Conservation (phyloP, 1,140 invertebrate genomes). For the Luehdorfia chinensis region DNA sequence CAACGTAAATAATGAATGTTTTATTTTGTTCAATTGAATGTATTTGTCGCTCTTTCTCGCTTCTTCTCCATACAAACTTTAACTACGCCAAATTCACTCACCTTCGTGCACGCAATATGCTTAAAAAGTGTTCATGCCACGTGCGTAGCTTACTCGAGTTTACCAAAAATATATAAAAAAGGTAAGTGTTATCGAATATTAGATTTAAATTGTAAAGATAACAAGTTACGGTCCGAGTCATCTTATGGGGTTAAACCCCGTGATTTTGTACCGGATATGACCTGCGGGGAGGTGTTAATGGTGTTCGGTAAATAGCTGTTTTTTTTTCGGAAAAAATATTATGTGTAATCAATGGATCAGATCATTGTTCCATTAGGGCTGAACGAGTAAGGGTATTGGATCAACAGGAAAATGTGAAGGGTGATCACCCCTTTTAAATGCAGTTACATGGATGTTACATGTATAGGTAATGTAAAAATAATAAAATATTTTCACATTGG, state of each 20-base stretch:
- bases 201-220: slow-evolving; percentile 38
- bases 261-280: slow-evolving; percentile 61
- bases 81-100: too few species aligned
- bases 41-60: too few species aligned
- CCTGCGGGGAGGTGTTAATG: slow-evolving; percentile 56
- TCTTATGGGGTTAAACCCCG: slow-evolving; percentile 37
- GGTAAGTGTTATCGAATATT: slow-evolving; percentile 26
- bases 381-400: slow-evolving; percentile 16
- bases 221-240: slow-evolving; percentile 35
- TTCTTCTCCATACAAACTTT: too few species aligned
- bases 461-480: too few species aligned
- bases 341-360: slow-evolving; percentile 34
- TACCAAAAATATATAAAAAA: too few species aligned
- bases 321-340: slow-evolving; percentile 36
- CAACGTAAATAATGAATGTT: too few species aligned
- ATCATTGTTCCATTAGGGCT: slow-evolving; percentile 34
- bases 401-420: slow-evolving; percentile 6
- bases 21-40: too few species aligned
- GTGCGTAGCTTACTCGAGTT: too few species aligned
- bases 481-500: too few species aligned
- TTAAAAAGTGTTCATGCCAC: too few species aligned
- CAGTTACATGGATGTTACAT: background rate
- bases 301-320: slow-evolving; percentile 43
- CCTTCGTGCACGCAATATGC: too few species aligned
- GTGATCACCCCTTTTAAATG: slow-evolving; percentile 10